Evolutionary conservation across 2,888 invertebrate species (phyloP).

Genomic region (Aleiodes testaceus): DNA sequence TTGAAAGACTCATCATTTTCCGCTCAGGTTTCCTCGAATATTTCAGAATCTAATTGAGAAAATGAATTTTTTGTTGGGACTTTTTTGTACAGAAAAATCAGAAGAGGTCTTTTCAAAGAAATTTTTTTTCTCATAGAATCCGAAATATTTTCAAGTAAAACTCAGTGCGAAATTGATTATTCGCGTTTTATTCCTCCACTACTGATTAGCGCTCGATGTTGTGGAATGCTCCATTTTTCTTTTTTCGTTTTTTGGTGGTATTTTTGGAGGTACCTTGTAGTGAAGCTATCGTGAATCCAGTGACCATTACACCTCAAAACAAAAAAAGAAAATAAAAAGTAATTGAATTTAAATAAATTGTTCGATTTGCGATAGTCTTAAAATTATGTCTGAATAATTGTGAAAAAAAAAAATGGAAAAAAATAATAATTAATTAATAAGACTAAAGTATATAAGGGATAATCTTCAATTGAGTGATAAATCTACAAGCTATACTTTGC

Average conservation of each 20-base stretch:
- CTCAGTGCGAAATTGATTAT: too few species aligned
- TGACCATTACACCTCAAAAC: background rate
- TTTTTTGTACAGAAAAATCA: too few species aligned
- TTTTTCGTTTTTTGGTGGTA: constrained; percentile 25
- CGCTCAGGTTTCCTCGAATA: too few species aligned
- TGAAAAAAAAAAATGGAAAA: background rate
- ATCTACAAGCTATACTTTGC: constrained; percentile 92
- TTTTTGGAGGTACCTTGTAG: constrained; percentile 12
- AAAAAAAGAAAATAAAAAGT: background rate
- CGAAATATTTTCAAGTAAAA: background rate
- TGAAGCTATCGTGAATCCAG: constrained; percentile 12
- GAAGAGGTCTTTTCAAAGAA: too few species aligned
- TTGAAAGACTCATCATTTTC: too few species aligned
- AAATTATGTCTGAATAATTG: constrained; percentile 19
- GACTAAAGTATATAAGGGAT: constrained; percentile 36
- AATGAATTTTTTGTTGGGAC: too few species aligned
- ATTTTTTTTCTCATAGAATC: background rate
- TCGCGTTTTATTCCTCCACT: background rate
- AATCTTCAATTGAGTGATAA: constrained; percentile 45
- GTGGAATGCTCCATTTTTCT: constrained; percentile 7
- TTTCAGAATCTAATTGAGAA: too few species aligned
- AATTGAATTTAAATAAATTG: constrained; percentile 14
- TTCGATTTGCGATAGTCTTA: constrained; percentile 10
- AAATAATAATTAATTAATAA: constrained; percentile 34
- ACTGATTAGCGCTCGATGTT: constrained; percentile 6